Evolutionary conservation across 2,113 vertebrate species (phyloP).

Genomic region (Apodemus sylvaticus): DNA sequence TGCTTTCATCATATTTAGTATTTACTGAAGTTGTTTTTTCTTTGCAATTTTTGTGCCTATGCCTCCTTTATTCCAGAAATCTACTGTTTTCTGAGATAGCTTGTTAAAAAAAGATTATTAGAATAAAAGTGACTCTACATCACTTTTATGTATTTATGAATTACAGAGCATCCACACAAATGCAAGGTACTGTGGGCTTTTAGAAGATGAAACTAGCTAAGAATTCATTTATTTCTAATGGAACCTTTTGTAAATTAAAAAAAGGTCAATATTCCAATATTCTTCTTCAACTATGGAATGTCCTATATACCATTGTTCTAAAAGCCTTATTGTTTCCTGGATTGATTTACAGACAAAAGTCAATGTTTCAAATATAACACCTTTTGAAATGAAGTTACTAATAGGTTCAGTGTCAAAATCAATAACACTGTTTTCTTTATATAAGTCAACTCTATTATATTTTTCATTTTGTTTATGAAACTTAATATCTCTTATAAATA

Average conservation of each 20-base stretch:
- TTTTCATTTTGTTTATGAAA: background rate
- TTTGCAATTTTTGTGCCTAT: background rate
- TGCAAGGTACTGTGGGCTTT: background rate
- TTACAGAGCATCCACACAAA: background rate
- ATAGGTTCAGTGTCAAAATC: background rate
- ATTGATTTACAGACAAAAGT: background rate
- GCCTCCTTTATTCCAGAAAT: background rate
- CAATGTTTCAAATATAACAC: background rate
- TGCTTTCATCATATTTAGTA: background rate
- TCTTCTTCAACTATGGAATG: conserved; percentile 4
- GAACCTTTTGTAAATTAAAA: background rate
- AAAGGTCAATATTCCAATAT: background rate
- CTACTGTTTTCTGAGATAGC: background rate
- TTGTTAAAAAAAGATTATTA: background rate
- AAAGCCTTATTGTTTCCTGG: background rate
- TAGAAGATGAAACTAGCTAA: background rate
- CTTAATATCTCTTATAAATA: background rate
- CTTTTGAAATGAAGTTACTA: background rate
- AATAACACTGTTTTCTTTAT: background rate
- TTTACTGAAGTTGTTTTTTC: background rate
- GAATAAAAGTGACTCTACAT: background rate
- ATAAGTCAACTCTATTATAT: background rate
- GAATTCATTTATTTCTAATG: conserved; percentile 20
- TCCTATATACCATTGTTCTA: background rate
- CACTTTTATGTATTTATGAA: background rate